Percentiles rank a stretch among this genome's conserved stretches.
Evolutionary conservation across 2,113 vertebrate species (phyloP).

Genomic region (Pachycephala philippinensis): DNA sequence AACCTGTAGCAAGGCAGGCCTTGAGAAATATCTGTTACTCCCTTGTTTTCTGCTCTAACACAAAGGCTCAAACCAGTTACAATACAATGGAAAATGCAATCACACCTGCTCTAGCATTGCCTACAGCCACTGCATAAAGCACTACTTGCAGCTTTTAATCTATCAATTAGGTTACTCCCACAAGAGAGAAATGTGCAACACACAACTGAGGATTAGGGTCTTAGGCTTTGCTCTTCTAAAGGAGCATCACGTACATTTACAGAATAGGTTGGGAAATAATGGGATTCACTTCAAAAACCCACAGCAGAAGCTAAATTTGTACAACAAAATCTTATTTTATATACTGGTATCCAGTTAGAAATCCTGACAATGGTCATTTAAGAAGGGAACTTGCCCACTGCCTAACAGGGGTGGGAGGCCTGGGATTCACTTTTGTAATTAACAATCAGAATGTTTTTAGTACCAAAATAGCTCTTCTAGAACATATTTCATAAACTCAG

Average conservation of each 20-base stretch:
- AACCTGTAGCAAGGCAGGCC: neutral
- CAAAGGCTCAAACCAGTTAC: neutral
- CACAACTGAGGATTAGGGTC: neutral
- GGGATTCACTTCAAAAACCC: neutral
- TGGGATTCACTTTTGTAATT: neutral
- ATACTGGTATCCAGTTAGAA: neutral
- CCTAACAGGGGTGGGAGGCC: neutral
- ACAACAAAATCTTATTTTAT: neutral
- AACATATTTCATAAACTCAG: neutral
- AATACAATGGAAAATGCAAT: neutral
- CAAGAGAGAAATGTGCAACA: neutral
- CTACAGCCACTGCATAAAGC: neutral
- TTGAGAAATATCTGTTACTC: neutral
- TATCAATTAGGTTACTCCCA: neutral
- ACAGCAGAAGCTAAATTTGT: neutral
- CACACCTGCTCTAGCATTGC: neutral
- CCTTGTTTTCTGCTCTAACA: neutral
- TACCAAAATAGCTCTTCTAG: neutral
- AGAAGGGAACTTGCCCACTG: neutral
- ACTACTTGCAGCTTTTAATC: neutral
- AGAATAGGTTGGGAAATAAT: neutral
- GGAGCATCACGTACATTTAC: fast-evolving
- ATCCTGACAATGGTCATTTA: neutral
- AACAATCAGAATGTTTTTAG: neutral
- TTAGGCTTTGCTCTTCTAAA: neutral